phyloP scores from a whole-genome alignment of 2,113 vertebrate species.

The Pampusana beccarii region DNA sequence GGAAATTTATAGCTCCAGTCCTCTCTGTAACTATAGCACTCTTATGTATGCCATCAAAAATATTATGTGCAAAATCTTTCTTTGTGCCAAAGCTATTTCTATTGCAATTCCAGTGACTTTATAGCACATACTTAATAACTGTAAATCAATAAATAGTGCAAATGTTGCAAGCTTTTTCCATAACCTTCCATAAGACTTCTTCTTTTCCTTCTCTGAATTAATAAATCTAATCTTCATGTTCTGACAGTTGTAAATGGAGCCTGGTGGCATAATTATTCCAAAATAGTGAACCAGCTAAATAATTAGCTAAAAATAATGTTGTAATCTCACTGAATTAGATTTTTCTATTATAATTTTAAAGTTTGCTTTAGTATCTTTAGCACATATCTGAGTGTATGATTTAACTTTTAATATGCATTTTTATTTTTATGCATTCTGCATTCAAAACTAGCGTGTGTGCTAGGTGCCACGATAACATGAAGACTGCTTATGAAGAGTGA shows the following conservation, averaged over 20 bases:
- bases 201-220: not conserved
- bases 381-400: not conserved
- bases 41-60: slow-evolving; percentile 28
- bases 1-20: not conserved
- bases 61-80: not conserved
- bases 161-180: not conserved
- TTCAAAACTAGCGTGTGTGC: not conserved
- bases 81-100: slow-evolving; percentile 49
- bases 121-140: not conserved
- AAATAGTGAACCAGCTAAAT: not conserved
- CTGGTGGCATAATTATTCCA: not conserved
- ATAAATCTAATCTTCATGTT: not conserved
- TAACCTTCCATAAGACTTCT: not conserved
- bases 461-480: not conserved
- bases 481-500: not conserved
- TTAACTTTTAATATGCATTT: not conserved
- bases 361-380: not conserved
- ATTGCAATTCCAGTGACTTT: not conserved
- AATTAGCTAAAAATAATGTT: slow-evolving; percentile 15
- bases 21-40: not conserved
- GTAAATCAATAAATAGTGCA: slow-evolving; percentile 20
- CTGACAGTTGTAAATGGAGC: not conserved
- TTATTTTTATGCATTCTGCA: not conserved
- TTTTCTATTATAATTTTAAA: not conserved
- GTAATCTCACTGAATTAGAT: not conserved